These are phyloP conservation scores for Pollachius pollachius DNA, from an alignment of 2,113 vertebrate species.

Conservation along the genomic window DNA sequence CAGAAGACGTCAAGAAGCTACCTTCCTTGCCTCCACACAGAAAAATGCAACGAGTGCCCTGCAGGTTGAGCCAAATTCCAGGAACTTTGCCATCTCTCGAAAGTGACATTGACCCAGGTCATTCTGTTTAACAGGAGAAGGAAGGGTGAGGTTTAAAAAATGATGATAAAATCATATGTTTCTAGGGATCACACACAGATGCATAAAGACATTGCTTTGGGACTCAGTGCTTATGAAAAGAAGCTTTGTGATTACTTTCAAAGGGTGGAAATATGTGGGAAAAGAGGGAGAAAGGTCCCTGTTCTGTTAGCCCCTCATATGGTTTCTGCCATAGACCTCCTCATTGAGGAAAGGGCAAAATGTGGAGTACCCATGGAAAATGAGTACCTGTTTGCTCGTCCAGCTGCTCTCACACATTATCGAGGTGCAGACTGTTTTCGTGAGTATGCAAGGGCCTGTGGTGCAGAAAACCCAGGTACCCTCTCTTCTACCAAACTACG, in stretches of 20 bases:
- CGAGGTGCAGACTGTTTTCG: constrained; percentile 24
- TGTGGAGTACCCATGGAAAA: constrained; percentile 23
- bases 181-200: constrained; percentile 16
- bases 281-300: too few relatives aligned
- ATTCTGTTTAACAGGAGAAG: constrained; percentile 27
- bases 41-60: constrained; percentile 12
- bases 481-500: constrained; percentile 24
- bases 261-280: constrained; percentile 23
- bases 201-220: constrained; percentile 21
- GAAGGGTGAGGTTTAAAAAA: constrained; percentile 24
- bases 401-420: constrained; percentile 16
- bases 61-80: constrained; percentile 18
- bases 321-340: constrained; percentile 10
- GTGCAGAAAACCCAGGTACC: constrained; percentile 24
- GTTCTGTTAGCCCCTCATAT: constrained; percentile 27
- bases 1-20: constrained; percentile 26
- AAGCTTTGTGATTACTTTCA: constrained; percentile 30
- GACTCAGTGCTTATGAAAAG: constrained; percentile 29
- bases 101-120: constrained; percentile 23
- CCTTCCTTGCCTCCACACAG: constrained; percentile 19
- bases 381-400: constrained; percentile 24
- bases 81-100: constrained; percentile 11
- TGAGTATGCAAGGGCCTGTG: constrained; percentile 22
- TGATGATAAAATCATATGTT: constrained; percentile 15
- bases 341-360: constrained; percentile 7